These are phyloP conservation scores for Microcebus tavaratra DNA, from an alignment of 2,113 vertebrate species.

Conservation along the genomic window DNA sequence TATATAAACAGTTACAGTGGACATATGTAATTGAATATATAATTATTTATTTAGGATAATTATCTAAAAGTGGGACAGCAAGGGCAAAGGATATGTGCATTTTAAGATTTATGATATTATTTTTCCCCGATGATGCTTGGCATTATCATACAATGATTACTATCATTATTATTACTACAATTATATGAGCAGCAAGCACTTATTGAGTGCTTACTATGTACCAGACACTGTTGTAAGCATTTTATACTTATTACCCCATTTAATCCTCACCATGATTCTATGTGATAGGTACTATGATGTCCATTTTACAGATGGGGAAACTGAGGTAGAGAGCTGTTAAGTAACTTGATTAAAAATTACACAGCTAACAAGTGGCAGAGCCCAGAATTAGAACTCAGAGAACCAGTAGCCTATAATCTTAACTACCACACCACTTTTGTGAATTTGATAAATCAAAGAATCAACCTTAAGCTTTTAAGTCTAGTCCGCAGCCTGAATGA, in stretches of 20 bases:
- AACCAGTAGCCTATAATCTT: not conserved
- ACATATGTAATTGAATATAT: not conserved
- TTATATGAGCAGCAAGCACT: constrained; percentile 15
- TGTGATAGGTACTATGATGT: not conserved
- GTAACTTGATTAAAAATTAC: constrained; percentile 7
- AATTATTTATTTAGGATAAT: constrained; percentile 40
- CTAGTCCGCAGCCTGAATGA: not conserved
- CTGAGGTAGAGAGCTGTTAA: not conserved
- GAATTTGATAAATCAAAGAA: not conserved
- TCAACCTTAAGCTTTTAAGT: not conserved
- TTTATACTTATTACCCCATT: not conserved
- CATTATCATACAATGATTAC: not conserved
- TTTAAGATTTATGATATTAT: constrained; percentile 20
- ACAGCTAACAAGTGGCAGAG: not conserved
- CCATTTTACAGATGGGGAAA: constrained; percentile 41
- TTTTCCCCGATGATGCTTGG: not conserved
- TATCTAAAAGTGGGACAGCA: constrained; percentile 25
- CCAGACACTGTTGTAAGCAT: not conserved
- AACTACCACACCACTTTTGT: not conserved
- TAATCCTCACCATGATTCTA: not conserved
- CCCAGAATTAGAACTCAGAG: constrained; percentile 31
- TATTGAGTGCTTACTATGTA: not conserved
- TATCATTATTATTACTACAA: not conserved
- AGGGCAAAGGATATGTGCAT: not conserved
- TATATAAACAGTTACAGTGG: not conserved